A percentile compares a stretch with the other conserved stretches of the same genome.
Evolutionary conservation across 2,113 vertebrate genomes (phyloP).

Genomic region (Pluvialis apricaria): DNA sequence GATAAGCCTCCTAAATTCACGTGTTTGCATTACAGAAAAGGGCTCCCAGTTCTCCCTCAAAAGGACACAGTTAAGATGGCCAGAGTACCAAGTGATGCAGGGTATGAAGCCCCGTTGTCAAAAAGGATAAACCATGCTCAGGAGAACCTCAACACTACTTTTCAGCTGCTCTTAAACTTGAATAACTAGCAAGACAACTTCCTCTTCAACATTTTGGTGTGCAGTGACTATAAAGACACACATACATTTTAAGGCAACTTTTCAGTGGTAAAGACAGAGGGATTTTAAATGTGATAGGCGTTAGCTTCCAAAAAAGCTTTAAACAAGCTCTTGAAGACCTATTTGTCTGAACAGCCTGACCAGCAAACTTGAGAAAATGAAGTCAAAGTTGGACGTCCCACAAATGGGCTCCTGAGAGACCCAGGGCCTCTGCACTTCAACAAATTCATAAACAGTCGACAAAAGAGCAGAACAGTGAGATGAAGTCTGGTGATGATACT

Average conservation of each 20-base stretch:
- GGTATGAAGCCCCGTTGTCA: neutral
- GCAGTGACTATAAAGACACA: neutral
- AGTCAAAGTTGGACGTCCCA: neutral
- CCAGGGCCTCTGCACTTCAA: neutral
- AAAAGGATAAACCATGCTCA: neutral
- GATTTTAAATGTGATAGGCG: neutral
- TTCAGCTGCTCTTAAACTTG: neutral
- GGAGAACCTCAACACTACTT: neutral
- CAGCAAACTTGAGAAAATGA: constrained; percentile 5
- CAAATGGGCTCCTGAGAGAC: neutral
- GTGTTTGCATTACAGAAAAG: neutral
- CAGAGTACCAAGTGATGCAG: neutral
- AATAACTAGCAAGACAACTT: neutral
- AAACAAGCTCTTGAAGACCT: neutral
- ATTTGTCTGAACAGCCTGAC: neutral
- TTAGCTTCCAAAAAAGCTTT: neutral
- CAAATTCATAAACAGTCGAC: neutral
- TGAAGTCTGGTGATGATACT: neutral
- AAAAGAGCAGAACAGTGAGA: neutral
- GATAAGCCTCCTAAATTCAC: neutral
- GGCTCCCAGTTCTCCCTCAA: neutral
- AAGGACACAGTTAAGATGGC: neutral
- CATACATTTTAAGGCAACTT: neutral
- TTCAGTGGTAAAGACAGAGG: neutral
- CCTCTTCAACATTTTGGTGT: neutral